Base-by-base conservation (phyloP, 2,888 invertebrate genomes). In the Ectemnius continuus region DNA sequence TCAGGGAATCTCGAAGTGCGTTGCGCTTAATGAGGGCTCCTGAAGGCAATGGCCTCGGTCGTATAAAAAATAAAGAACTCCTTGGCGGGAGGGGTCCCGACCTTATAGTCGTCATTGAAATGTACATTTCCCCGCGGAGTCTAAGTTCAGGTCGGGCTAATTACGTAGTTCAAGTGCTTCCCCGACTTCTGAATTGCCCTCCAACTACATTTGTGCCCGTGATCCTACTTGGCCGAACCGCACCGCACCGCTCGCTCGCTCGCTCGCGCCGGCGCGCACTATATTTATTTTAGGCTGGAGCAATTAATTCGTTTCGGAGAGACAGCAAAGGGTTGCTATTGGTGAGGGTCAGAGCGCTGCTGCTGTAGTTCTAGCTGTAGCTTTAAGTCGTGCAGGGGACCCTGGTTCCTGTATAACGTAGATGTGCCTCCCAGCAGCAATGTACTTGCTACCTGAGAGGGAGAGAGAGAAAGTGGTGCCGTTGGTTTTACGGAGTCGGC, bases 401-500 rank as follows among this genome's bases (percentile, higher is more conserved):
- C 62, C 57, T 59, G 47, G 52, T 16, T 20, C 28, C 26, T 26
- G 36, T 47, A 67, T 72, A 69, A 61, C 48, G 69, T 71, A 78
- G 73, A 73, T 58, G 73, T 63, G 76, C 73, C 81, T 36, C 46
- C 73, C 61, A 74, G 52, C 62, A 56, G 81, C 36, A 73, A 69
- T 80, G 81, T 83, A 84, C 79, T 68, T 73, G 76, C 80, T 79
- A 80, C 73, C 74, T 77, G 79, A 36, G 36, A 36, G 36, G 36
- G 36, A 36, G 36, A 36, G 28, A 28, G 36, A 6, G 36, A 36
- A 11, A 36, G 79, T 70, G 72, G 79, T 79, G 80, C 74, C 76
- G 77, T 78, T 72, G 86, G 84, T 84, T 86, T 86, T 85, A 86
- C 88, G 79, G 88, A 87, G 86, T 86, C 87, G 82, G 87, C 85